These are phyloP conservation scores for Dinothrombium tinctorium DNA, from an alignment of 1,140 invertebrate genomes.

Conservation along the genomic window DNA sequence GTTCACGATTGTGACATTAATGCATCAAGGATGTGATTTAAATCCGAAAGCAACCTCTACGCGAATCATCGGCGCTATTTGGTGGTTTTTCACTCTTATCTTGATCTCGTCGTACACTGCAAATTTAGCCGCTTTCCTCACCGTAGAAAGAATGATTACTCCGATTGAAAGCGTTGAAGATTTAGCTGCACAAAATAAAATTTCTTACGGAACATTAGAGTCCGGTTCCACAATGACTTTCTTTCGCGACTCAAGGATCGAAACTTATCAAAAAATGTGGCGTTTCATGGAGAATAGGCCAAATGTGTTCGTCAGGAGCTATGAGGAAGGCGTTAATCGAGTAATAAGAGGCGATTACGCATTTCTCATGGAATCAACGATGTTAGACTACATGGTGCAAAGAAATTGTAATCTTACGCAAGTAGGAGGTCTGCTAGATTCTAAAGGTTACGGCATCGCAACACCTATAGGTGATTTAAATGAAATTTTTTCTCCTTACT, in stretches of 20 bases:
- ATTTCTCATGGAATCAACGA: conserved; percentile 28
- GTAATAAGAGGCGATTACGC: conserved; percentile 32
- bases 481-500: background rate
- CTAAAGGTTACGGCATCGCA: conserved; percentile 51
- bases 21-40: conserved; percentile 42
- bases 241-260: conserved; percentile 27
- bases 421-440: conserved; percentile 25
- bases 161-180: conserved; percentile 69
- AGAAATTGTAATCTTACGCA: conserved; percentile 25
- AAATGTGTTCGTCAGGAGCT: conserved; percentile 22
- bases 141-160: conserved; percentile 53
- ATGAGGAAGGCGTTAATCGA: conserved; percentile 56
- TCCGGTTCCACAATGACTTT: conserved; percentile 76
- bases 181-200: conserved; percentile 57
- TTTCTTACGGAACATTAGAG: conserved; percentile 77
- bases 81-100: conserved; percentile 37
- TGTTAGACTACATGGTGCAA: conserved; percentile 24
- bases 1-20: conserved; percentile 67
- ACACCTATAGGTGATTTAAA: conserved; percentile 27
- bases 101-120: conserved; percentile 41
- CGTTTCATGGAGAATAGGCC: conserved; percentile 21
- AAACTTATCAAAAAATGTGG: conserved; percentile 17
- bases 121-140: conserved; percentile 40
- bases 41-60: conserved; percentile 18
- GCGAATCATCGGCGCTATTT: conserved; percentile 20